Percentiles rank a stretch among this genome's conserved stretches.
phyloP scores from a whole-genome alignment of 1,140 invertebrate species.

The Pissodes strobi region DNA sequence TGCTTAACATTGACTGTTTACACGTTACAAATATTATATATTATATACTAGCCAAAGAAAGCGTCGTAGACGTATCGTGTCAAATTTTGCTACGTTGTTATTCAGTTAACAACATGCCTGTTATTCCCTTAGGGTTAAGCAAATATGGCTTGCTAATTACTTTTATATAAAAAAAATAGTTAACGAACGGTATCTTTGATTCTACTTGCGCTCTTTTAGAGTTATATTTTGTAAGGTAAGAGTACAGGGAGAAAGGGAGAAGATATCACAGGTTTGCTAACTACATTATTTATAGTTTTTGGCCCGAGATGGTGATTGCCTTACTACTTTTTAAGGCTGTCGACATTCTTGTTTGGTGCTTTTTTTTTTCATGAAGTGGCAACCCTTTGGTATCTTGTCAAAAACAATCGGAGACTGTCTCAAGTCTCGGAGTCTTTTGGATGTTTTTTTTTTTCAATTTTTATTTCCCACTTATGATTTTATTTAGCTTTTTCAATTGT shows the following conservation, averaged over 20 bases:
- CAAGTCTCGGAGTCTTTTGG: slow-evolving; percentile 48
- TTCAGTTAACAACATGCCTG: slow-evolving; percentile 1
- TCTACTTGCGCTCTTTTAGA: slow-evolving; percentile 6
- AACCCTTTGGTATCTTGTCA: slow-evolving; percentile 1
- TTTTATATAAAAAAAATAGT: slow-evolving; percentile 1
- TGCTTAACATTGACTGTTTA: too few species aligned
- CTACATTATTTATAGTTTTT: too few species aligned
- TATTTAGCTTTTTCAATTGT: slow-evolving; percentile 36
- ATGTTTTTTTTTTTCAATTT: slow-evolving; percentile 12
- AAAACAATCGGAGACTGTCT: slow-evolving; percentile 46
- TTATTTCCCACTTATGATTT: slow-evolving; percentile 14
- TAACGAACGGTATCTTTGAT: slow-evolving; percentile 6
- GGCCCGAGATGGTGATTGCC: not conserved
- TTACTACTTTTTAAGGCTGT: slow-evolving; percentile 16
- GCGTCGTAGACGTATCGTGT: too few species aligned
- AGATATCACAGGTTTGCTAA: slow-evolving; percentile 2
- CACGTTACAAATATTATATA: too few species aligned
- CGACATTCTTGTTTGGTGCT: not conserved
- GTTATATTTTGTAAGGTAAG: slow-evolving; percentile 25
- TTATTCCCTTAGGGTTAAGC: not conserved
- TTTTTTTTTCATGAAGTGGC: not conserved
- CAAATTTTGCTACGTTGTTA: too few species aligned
- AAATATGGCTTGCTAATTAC: not conserved
- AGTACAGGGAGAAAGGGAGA: slow-evolving; percentile 25
- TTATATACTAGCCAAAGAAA: too few species aligned